Base-by-base conservation (phyloP, 2,113 vertebrate genomes). In the Calyptommatus sinebrachiatus region DNA sequence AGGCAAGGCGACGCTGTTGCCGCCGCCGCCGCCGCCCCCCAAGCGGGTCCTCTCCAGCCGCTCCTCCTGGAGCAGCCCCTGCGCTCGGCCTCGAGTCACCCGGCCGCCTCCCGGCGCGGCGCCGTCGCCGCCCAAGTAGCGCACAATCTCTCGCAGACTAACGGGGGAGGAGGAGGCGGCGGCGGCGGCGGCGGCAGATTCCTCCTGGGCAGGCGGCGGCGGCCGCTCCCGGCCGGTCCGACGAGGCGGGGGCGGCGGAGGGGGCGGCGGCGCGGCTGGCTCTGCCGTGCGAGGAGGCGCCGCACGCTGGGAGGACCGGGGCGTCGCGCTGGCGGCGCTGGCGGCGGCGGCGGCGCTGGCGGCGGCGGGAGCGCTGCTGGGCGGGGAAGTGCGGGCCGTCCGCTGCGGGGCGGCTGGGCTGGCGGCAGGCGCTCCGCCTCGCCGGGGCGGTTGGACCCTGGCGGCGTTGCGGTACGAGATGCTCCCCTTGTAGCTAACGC, bases 401-500 rank as follows among this genome's bases (percentile, higher is more conserved):
- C 86, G 89, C 86, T 87, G 90, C 88, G 93, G 86, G 79, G 93
- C 78, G 72, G 87, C 87, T 62, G 88, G 90, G 60, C 87, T 90
- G 85, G 88, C 89, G 83, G 90, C 94, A 92, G 89, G 95, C 94
- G 79, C 65, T 69, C 65, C 72, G 8, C 79, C 79, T 69, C 85
- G 94, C 91, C 95, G 94, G 80, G 95, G 95, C 78, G 96, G 91
- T 86, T 96, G 95, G 81, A 96, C 96, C 91, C 96, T 96, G 82
- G 96, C 96, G 57, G 97, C 96, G 93, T 96, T 97, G 73, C 97
- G 95, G 92, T 97, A 97, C 2, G 96, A 97, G 83, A 97, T 95
- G 28, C 97, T 97, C 89, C 97, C 97, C 92, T 97, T 97, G 94
- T 97, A 97, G 94, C 96, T 96, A 92, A 97, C 97, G 95, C 96